phyloP scores from a whole-genome alignment of 2,797 vertebrate species.

The Tinamus major region DNA sequence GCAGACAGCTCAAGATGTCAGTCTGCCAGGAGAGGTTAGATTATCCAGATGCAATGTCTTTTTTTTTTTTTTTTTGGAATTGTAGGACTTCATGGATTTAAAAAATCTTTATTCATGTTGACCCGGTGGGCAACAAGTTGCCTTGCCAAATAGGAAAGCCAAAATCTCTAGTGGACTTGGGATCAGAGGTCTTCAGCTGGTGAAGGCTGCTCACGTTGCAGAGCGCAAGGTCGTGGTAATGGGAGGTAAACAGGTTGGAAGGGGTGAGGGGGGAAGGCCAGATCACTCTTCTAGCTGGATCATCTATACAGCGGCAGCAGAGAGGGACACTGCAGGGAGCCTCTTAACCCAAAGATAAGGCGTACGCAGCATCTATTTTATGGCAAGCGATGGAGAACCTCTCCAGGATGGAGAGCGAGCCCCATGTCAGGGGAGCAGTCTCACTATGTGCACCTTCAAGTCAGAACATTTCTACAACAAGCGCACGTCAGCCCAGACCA shows the following conservation, averaged over 20 bases:
- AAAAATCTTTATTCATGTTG: constrained; percentile 75
- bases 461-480: neutral
- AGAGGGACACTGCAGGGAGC: neutral
- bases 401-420: neutral
- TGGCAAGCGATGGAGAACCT: neutral
- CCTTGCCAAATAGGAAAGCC: constrained; percentile 76
- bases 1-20: constrained; percentile 6
- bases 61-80: neutral
- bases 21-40: constrained; percentile 50
- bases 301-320: neutral
- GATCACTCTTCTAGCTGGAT: neutral
- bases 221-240: constrained; percentile 30
- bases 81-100: constrained; percentile 9
- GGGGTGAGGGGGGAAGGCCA: neutral
- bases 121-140: constrained; percentile 63
- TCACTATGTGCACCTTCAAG: neutral
- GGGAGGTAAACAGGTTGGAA: constrained; percentile 59
- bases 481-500: rapidly evolving
- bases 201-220: constrained; percentile 62
- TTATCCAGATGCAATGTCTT: neutral
- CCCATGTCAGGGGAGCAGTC: neutral
- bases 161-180: constrained; percentile 69
- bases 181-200: constrained; percentile 75
- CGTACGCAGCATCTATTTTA: neutral
- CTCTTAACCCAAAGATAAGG: constrained; percentile 24